phyloP scores from a whole-genome alignment of 2,797 vertebrate species.

The Gadopsis bispinosus region DNA sequence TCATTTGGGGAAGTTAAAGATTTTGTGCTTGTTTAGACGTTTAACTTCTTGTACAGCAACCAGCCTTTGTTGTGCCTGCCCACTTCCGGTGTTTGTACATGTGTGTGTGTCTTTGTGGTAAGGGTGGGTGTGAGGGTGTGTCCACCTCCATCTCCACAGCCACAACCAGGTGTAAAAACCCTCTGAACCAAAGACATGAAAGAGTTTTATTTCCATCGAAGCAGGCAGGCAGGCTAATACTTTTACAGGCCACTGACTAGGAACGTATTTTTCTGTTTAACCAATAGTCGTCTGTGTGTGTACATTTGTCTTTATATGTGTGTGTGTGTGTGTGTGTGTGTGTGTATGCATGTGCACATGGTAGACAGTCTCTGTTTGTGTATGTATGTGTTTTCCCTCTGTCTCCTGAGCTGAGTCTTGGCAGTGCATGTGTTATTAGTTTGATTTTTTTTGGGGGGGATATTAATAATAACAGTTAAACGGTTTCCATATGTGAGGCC shows the following conservation, averaged over 20 bases:
- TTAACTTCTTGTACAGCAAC: constrained; percentile 56
- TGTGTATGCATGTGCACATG: constrained; percentile 63
- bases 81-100: constrained; percentile 64
- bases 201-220: constrained; percentile 75
- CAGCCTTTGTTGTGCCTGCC: constrained; percentile 63
- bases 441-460: constrained; percentile 66
- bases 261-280: constrained; percentile 78
- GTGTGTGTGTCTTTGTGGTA: constrained; percentile 52
- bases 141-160: constrained; percentile 64
- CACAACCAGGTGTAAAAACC: constrained; percentile 84
- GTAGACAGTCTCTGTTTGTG: constrained; percentile 78
- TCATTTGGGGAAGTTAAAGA: constrained; percentile 73
- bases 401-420: constrained; percentile 79
- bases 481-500: constrained; percentile 86
- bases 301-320: constrained; percentile 45
- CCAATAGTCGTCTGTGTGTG: constrained; percentile 72
- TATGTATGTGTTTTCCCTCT: constrained; percentile 79
- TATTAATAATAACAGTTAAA: constrained; percentile 89
- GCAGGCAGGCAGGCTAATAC: constrained; percentile 68
- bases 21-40: constrained; percentile 63
- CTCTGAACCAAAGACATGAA: constrained; percentile 80
- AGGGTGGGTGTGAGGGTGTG: constrained; percentile 72
- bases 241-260: constrained; percentile 73
- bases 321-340: constrained; percentile 52
- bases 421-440: constrained; percentile 83